Evolutionary conservation across 2,888 invertebrate species (phyloP), one percentile per base, ranked within the genome.

Genomic region (Parnassius glacialis): DNA sequence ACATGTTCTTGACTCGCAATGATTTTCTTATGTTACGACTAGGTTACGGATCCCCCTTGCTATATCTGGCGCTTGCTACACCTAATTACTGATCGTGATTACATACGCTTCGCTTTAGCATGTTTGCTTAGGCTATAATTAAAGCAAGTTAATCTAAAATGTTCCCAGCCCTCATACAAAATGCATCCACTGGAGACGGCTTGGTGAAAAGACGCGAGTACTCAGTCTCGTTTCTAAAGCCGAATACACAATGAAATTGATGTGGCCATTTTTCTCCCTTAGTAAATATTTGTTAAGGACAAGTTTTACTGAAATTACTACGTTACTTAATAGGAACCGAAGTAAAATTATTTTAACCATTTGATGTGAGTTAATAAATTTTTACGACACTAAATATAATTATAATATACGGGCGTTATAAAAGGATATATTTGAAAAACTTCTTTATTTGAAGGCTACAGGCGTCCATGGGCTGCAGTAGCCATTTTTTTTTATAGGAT

Each of bases 21-120:
- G 75, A 79, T 75, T 79, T 76, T 72, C 70, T 70, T 68, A 72
- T 68, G 65, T 74, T 70, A 72, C 66, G 69, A 69, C 52, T 61
- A 13, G 20, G 50, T 47, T 45, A 34, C 44, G 51, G 50, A 44
- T 44, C 65, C 69, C 72, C 72, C 66, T 66, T 65, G 62, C 67
- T 59, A 56, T 66, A 66, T 67, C 64, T 63, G 62, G 58, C 66
- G 69, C 67, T 63, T 66, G 69, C 69, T 69, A 72, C 72, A 75
- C 80, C 85, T 89, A 88, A 90, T 90, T 88, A 90, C 85, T 83
- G 83, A 86, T 87, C 85, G 85, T 86, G 84, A 89, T 87, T 85
- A 86, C 83, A 83, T 74, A 81, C 83, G 79, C 79, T 78, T 66
- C 69, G 72, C 68, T 67, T 68, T 67, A 62, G 71, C 69, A 66